phyloP scores from a whole-genome alignment of 2,888 invertebrate species.

The Lomographa bimaculata region DNA sequence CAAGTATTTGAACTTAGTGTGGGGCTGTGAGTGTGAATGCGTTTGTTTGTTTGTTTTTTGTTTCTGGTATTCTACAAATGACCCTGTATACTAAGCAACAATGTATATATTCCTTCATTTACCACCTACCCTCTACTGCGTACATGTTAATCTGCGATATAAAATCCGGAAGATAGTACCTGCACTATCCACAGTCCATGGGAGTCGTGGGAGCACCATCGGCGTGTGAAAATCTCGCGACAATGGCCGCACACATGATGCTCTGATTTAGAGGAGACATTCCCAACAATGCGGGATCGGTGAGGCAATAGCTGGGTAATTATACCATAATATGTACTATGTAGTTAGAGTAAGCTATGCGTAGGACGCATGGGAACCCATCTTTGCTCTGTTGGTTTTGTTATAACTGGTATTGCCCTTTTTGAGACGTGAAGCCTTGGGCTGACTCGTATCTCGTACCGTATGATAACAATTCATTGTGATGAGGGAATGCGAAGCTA shows the following conservation, averaged over 20 bases:
- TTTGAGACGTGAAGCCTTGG: slow-evolving; percentile 10
- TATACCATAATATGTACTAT: slow-evolving; percentile 36
- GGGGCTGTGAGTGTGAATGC: too few relatives aligned
- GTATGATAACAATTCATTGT: too few relatives aligned
- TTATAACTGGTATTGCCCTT: slow-evolving; percentile 13
- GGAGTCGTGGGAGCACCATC: slow-evolving; percentile 76
- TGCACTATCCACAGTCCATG: slow-evolving; percentile 25
- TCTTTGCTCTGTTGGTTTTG: slow-evolving; percentile 17
- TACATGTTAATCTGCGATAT: too few relatives aligned
- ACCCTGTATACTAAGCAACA: too few relatives aligned
- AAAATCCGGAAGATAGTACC: background rate
- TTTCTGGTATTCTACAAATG: too few relatives aligned
- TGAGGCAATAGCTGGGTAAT: slow-evolving; percentile 70
- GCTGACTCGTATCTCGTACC: too few relatives aligned
- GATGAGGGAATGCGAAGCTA: too few relatives aligned
- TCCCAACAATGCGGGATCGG: slow-evolving; percentile 73
- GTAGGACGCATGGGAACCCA: slow-evolving; percentile 74
- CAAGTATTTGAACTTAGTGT: too few relatives aligned
- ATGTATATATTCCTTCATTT: too few relatives aligned
- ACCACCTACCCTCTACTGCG: too few relatives aligned
- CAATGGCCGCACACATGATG: slow-evolving; percentile 71
- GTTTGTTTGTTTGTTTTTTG: too few relatives aligned
- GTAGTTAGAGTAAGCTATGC: slow-evolving; percentile 34
- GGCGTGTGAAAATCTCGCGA: slow-evolving; percentile 73
- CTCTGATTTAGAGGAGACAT: slow-evolving; percentile 77